Conservation (phyloP, 2,888 invertebrate species). For the Thereva nobilitata region DNA sequence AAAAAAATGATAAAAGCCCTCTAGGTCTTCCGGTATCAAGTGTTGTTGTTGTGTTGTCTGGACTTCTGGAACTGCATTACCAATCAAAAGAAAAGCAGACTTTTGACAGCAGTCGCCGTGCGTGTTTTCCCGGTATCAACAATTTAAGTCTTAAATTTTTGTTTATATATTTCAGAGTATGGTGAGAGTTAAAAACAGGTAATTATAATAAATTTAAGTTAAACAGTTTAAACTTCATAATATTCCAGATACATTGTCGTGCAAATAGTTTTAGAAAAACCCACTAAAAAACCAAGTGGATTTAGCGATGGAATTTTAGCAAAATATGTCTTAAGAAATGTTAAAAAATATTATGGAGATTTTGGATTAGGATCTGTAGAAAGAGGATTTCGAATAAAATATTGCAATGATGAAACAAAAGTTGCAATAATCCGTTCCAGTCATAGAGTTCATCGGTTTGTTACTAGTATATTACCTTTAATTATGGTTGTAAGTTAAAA, state of each 20-base stretch:
- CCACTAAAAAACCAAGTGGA: conserved; percentile 49
- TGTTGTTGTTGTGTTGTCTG: too few species aligned
- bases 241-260: conserved; percentile 68
- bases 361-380: conserved; percentile 73
- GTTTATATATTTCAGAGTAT: too few species aligned
- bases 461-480: conserved; percentile 70
- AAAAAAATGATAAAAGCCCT: too few species aligned
- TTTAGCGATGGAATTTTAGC: conserved; percentile 58
- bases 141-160: too few species aligned
- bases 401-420: conserved; percentile 76
- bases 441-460: conserved; percentile 75
- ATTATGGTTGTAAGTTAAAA: conserved; percentile 61
- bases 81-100: too few species aligned
- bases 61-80: too few species aligned
- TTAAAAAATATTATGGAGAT: conserved; percentile 75
- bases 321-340: conserved; percentile 62
- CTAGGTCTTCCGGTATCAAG: too few species aligned
- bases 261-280: conserved; percentile 61
- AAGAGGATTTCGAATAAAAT: conserved; percentile 75
- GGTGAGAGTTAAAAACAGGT: too few species aligned
- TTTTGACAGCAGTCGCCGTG: too few species aligned
- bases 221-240: too few species aligned
- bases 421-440: conserved; percentile 73
- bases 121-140: too few species aligned
- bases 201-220: too few species aligned